Conservation (phyloP, 2,113 vertebrate genomes). For the Onychorhynchus coronatus region DNA sequence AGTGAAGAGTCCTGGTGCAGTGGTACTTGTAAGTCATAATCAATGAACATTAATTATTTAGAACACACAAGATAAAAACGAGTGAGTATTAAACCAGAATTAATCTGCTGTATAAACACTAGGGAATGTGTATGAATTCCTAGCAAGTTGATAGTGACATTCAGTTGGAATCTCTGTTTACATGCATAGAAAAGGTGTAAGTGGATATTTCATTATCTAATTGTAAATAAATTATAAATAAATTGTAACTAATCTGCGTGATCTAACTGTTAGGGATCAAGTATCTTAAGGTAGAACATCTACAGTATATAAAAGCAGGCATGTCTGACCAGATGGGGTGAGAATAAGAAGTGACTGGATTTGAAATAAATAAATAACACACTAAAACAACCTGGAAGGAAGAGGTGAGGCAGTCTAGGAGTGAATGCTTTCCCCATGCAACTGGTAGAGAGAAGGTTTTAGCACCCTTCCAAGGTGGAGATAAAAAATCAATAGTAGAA, state of each 20-base stretch:
- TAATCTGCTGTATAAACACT: neutral
- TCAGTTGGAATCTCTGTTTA: neutral
- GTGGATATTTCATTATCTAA: neutral
- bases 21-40: neutral
- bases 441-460: neutral
- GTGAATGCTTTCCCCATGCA: neutral
- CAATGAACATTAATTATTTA: constrained; percentile 5
- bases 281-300: neutral
- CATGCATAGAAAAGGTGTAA: neutral
- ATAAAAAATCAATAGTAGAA: neutral
- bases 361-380: neutral
- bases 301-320: neutral
- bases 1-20: neutral
- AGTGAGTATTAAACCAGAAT: neutral
- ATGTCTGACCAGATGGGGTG: neutral
- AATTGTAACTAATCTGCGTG: neutral
- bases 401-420: neutral
- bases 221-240: neutral
- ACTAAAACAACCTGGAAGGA: neutral
- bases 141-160: neutral
- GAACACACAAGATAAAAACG: neutral
- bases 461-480: neutral
- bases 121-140: neutral
- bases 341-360: neutral
- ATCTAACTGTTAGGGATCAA: neutral